Percentiles rank a stretch among this genome's conserved stretches.
Conservation (phyloP, 2,888 invertebrate species). For the Sinotaia quadrata region DNA sequence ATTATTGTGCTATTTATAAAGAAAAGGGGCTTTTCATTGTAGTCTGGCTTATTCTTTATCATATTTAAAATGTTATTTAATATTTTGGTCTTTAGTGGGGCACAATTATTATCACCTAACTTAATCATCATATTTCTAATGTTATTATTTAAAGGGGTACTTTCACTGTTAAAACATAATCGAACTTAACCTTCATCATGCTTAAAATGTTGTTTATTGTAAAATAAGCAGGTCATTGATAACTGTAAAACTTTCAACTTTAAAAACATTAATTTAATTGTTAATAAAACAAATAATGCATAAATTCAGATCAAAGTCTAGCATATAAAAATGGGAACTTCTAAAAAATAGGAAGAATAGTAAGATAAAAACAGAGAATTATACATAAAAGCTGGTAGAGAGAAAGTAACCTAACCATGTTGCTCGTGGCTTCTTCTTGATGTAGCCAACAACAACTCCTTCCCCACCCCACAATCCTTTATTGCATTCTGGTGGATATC, state of each 20-base stretch:
- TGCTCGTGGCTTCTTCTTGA: constrained; percentile 74
- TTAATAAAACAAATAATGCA: too few relatives aligned
- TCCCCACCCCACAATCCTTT: constrained; percentile 97
- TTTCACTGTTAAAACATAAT: neutral
- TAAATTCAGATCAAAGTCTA: neutral
- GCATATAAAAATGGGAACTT: neutral
- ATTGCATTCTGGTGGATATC: constrained; percentile 85
- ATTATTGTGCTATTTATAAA: too few relatives aligned
- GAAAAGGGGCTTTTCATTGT: too few relatives aligned
- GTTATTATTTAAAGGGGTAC: neutral
- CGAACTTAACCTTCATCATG: too few relatives aligned
- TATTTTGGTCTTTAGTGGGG: too few relatives aligned
- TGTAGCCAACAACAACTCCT: constrained; percentile 89
- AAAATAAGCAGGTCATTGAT: too few relatives aligned
- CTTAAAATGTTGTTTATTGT: too few relatives aligned
- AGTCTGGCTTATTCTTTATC: too few relatives aligned
- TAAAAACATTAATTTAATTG: too few relatives aligned
- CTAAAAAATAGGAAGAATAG: neutral
- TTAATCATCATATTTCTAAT: neutral
- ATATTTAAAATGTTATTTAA: too few relatives aligned
- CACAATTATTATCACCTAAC: too few relatives aligned
- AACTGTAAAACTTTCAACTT: too few relatives aligned
- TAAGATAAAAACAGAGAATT: neutral
- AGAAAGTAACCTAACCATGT: constrained; percentile 1
- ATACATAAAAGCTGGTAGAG: neutral